Conservation (phyloP, 2,113 vertebrate species). For the Strigops habroptila region DNA sequence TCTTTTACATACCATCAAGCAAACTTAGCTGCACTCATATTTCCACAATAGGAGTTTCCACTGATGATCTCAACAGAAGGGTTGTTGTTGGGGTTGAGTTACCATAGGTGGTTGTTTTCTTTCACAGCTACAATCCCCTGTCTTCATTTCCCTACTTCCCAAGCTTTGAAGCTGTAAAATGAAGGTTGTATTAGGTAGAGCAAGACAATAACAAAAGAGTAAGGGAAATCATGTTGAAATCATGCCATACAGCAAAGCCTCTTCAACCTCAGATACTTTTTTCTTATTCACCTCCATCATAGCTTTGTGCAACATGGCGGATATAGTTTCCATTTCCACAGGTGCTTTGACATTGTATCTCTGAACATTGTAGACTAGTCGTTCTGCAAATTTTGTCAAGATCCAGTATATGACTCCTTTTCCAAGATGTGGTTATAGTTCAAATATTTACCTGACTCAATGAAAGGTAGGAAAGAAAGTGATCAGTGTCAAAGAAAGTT, state of each 20-base stretch:
- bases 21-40: background rate
- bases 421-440: background rate
- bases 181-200: background rate
- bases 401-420: background rate
- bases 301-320: background rate
- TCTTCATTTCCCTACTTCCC: background rate
- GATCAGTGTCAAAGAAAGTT: background rate
- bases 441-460: background rate
- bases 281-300: background rate
- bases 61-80: background rate
- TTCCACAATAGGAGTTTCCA: background rate
- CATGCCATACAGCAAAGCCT: background rate
- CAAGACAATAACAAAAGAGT: background rate
- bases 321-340: background rate
- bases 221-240: background rate
- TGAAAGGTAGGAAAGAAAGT: background rate
- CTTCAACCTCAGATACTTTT: background rate
- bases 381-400: background rate
- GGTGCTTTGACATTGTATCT: background rate
- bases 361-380: background rate
- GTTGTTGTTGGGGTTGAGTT: background rate
- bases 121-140: background rate
- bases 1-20: too few relatives aligned
- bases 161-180: background rate
- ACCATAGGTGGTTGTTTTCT: background rate